phyloP scores from a whole-genome alignment of 2,888 invertebrate genomes.

The Gortyna flavago region DNA sequence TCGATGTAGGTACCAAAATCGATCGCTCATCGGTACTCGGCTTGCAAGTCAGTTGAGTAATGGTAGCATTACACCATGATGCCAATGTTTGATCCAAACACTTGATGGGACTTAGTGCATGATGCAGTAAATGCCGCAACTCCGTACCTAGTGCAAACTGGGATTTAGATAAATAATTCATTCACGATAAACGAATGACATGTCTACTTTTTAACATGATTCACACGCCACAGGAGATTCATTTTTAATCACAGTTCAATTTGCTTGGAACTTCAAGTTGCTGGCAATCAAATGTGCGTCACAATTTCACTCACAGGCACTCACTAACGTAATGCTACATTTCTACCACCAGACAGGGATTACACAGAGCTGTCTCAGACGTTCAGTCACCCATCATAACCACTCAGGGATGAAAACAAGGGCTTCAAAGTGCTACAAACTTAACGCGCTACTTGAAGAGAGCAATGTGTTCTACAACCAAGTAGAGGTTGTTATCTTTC shows the following conservation, averaged over 20 bases:
- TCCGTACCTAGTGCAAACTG: not conserved
- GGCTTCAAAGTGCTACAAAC: not conserved
- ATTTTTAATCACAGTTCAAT: constrained; percentile 6
- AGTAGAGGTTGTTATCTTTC: not conserved
- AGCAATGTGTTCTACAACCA: constrained; percentile 5
- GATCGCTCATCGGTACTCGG: not conserved
- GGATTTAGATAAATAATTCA: constrained; percentile 47
- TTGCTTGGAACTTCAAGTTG: not conserved
- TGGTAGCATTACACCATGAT: not conserved
- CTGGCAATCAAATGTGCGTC: not conserved
- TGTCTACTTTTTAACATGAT: constrained; percentile 4
- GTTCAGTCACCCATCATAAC: constrained; percentile 20
- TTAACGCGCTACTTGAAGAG: constrained; percentile 6
- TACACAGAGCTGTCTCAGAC: constrained; percentile 1
- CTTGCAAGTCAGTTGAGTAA: not conserved
- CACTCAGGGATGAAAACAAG: constrained; percentile 1
- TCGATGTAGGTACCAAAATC: not conserved
- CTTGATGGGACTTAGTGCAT: constrained; percentile 2
- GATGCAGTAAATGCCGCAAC: constrained; percentile 15
- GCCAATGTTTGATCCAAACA: constrained; percentile 21
- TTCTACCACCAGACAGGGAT: constrained; percentile 5
- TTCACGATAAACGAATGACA: constrained; percentile 24
- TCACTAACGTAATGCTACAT: constrained; percentile 1
- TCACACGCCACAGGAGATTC: constrained; percentile 16
- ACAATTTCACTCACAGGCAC: not conserved